A percentile compares a stretch with the other conserved stretches of the same genome.
phyloP scores from a whole-genome alignment of 2,797 vertebrate genomes.

The Kryptolebias ocellatus region DNA sequence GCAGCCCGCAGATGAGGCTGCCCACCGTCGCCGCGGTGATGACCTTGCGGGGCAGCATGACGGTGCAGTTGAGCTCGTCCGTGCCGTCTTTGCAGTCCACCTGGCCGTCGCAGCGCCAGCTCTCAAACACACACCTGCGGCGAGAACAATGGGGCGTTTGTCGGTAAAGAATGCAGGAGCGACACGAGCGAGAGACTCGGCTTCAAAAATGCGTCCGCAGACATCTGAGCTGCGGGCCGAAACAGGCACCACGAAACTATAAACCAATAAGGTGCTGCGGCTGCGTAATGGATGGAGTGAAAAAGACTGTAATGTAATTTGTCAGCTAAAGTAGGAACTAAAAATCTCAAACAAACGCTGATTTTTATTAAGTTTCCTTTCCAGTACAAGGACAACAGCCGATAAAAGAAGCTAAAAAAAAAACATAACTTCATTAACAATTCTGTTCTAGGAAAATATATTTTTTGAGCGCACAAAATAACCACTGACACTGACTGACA shows the following conservation, averaged over 20 bases:
- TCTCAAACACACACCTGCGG: slow-evolving; percentile 89
- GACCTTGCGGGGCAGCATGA: slow-evolving; percentile 89
- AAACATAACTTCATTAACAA: too few relatives aligned
- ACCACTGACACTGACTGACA: too few relatives aligned
- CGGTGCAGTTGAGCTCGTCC: slow-evolving; percentile 88
- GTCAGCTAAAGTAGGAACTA: too few relatives aligned
- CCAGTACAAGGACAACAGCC: too few relatives aligned
- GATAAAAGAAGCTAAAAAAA: too few relatives aligned
- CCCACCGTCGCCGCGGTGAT: slow-evolving; percentile 91
- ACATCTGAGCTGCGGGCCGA: not conserved
- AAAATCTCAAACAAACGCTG: too few relatives aligned
- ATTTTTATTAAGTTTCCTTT: too few relatives aligned
- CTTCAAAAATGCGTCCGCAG: not conserved
- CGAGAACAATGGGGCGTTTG: slow-evolving; percentile 8
- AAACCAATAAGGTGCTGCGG: too few relatives aligned
- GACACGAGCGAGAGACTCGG: not conserved
- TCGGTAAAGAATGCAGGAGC: not conserved
- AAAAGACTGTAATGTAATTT: too few relatives aligned
- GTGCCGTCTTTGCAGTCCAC: slow-evolving; percentile 90
- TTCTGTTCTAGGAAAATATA: too few relatives aligned
- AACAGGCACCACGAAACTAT: not conserved
- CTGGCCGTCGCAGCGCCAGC: slow-evolving; percentile 93
- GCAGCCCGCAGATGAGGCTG: slow-evolving; percentile 90
- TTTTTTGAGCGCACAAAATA: too few relatives aligned
- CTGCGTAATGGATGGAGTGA: not conserved